Percentiles rank a stretch among this genome's conserved stretches.
Conservation (phyloP, 1,140 invertebrate genomes). For the Cardiocondyla obscurior region DNA sequence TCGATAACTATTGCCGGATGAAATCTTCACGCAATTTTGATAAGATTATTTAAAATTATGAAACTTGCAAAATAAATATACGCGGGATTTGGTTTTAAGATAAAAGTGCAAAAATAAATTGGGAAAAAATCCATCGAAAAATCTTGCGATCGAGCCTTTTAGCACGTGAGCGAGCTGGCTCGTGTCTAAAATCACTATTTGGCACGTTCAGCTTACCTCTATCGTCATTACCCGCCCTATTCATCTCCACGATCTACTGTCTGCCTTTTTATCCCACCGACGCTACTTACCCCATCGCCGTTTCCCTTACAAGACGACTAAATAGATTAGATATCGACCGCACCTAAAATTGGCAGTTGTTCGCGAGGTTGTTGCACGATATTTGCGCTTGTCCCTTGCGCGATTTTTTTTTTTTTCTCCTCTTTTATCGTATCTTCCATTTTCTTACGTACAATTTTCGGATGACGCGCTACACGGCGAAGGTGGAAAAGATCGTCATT, state of each 20-base stretch:
- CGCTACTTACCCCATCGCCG: not conserved
- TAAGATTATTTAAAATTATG: not conserved
- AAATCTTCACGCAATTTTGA: not conserved
- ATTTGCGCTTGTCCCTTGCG: slow-evolving; percentile 29
- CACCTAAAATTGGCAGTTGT: slow-evolving; percentile 78
- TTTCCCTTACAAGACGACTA: slow-evolving; percentile 4
- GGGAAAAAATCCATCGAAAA: not conserved
- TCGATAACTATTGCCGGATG: not conserved
- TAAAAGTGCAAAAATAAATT: too few species aligned
- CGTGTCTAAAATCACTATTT: not conserved
- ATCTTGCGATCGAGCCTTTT: not conserved
- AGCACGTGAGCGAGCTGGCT: slow-evolving; percentile 7
- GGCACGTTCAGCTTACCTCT: not conserved
- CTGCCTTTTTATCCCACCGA: slow-evolving; percentile 34
- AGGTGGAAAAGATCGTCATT: slow-evolving; percentile 12
- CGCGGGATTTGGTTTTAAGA: too few species aligned
- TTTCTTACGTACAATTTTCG: not conserved
- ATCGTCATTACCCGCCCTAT: slow-evolving; percentile 12
- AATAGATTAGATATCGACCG: slow-evolving; percentile 59
- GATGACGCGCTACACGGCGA: slow-evolving; percentile 16
- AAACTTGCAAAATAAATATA: too few species aligned
- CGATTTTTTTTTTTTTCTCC: not conserved
- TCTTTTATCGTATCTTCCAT: not conserved
- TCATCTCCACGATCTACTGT: slow-evolving; percentile 55
- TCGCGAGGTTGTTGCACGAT: slow-evolving; percentile 60